A percentile compares a stretch with the other conserved stretches of the same genome.
phyloP scores from a whole-genome alignment of 2,113 vertebrate genomes.

The Petromus typicus region DNA sequence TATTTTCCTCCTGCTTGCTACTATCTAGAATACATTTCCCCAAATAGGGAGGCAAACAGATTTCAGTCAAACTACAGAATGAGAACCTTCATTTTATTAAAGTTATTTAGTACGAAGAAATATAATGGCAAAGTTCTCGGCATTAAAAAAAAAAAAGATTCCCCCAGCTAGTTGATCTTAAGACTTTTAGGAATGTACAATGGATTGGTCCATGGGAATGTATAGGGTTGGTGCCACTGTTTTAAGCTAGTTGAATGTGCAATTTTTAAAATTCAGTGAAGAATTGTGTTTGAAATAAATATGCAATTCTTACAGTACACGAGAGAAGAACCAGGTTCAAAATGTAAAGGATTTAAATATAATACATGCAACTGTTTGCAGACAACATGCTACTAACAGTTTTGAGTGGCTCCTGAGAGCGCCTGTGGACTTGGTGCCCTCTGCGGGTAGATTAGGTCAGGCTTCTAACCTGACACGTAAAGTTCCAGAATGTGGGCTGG shows the following conservation, averaged over 20 bases:
- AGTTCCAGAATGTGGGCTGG: background rate
- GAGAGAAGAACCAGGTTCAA: background rate
- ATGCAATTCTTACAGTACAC: background rate
- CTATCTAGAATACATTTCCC: background rate
- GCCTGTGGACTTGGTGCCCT: background rate
- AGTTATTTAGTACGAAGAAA: conserved; percentile 29
- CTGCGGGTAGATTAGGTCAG: background rate
- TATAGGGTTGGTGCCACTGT: background rate
- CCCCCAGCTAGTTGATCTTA: background rate
- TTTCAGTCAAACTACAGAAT: background rate
- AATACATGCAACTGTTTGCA: background rate
- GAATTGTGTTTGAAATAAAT: conserved; percentile 11
- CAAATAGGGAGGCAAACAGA: background rate
- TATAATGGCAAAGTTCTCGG: background rate
- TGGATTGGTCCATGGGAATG: background rate
- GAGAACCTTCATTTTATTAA: conserved; percentile 9
- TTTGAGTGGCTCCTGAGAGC: background rate
- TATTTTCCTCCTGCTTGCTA: background rate
- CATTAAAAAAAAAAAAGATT: background rate
- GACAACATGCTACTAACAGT: background rate
- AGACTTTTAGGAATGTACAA: background rate
- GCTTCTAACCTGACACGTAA: background rate
- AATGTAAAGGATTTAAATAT: conserved; percentile 21
- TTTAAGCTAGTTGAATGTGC: conserved; percentile 27
- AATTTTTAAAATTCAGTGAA: background rate